Base-by-base conservation (phyloP, 2,888 invertebrate species). In the Sinhomidia bicolor region DNA sequence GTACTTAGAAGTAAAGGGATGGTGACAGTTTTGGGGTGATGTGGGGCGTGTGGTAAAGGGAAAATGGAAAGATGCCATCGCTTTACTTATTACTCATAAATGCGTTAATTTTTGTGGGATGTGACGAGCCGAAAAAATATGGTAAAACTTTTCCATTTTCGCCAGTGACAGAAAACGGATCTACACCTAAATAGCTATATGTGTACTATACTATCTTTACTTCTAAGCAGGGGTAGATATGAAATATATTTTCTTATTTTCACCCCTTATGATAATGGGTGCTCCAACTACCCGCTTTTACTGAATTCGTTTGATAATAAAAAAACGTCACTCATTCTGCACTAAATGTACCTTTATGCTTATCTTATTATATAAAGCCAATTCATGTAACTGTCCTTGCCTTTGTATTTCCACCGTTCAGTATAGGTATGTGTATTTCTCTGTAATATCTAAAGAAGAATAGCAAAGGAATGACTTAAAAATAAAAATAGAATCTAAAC, bases 101-200 rank as follows among this genome's bases (percentile, higher is more conserved):
- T 51, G 85, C 80, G 68, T 80, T 86, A 80, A 80, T 86, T 79
- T 86, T 85, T 85, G 47, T 79, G 51, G 80, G 85, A 54, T 68
- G 71, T 41, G 80, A 80, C 54, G 85, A 80, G 71, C 9, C 32
- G 85, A 41, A 68, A 79, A 85, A 86, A 86, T 71, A 86, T 86
- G 86, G 17, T 79, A 71, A 86, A 86, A 86, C 86, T 86, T 86
- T 86, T 57, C 79, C 85, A 86, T 86, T 86, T 86, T 79, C 51
- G 62, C 60, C 80, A 32, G 20, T 79, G 60, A 60, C 79, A 74
- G 74, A 44, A 26, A 9, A 74, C 23, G 51, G n/a, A 74, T 51
- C 29, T 26, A 51, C 74, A 62, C 29, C 62, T 26, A 26, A 23
- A 1, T 62, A 29, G 29, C 17, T 14, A 12, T 29, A 14, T 7